Conservation (phyloP, 2,113 vertebrate genomes). For the Sakesphorus luctuosus region DNA sequence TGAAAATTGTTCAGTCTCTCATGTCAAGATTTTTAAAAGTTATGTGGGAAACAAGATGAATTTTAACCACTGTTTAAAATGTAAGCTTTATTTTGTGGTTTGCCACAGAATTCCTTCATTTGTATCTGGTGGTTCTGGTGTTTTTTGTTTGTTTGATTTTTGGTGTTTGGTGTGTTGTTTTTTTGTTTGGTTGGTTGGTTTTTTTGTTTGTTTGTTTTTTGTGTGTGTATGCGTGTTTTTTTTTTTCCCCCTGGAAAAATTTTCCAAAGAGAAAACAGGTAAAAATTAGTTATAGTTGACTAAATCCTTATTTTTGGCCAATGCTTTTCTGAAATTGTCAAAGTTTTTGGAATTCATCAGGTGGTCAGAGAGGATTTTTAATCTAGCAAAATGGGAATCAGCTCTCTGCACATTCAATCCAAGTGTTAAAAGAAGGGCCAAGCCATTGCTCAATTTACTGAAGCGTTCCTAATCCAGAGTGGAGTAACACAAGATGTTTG, state of each 20-base stretch:
- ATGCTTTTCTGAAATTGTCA: background rate
- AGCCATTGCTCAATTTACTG: background rate
- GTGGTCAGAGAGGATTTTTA: background rate
- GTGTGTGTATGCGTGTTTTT: background rate
- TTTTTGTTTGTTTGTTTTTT: too few relatives aligned
- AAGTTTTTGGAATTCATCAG: background rate
- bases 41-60: background rate
- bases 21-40: background rate
- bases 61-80: background rate
- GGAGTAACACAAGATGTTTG: background rate
- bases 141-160: background rate
- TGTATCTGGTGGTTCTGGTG: background rate
- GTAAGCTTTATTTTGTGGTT: background rate
- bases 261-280: background rate
- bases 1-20: background rate
- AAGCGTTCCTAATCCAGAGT: background rate
- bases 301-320: background rate
- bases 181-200: too few relatives aligned
- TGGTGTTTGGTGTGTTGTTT: too few relatives aligned
- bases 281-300: background rate
- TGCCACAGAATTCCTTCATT: background rate
- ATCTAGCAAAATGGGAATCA: background rate
- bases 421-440: background rate
- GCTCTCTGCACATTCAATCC: fast-evolving
- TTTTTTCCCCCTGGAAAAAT: background rate